Evolutionary conservation across 2,113 vertebrate genomes (phyloP).

Genomic region (Heterotilapia buettikoferi): DNA sequence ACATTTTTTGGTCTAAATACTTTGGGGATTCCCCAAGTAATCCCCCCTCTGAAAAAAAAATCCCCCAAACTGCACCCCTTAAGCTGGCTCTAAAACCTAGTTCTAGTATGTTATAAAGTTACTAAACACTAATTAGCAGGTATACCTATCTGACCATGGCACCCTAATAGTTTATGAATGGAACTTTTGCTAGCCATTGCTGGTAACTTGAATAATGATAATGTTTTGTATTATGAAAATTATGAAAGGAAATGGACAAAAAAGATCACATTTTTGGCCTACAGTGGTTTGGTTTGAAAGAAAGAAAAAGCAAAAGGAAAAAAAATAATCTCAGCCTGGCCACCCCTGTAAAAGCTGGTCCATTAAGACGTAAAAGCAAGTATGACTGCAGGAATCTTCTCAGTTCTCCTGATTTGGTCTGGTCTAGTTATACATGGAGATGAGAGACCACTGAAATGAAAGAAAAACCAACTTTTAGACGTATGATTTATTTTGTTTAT

Average conservation of each 20-base stretch:
- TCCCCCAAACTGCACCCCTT: background rate
- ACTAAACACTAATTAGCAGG: background rate
- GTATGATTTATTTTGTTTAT: background rate
- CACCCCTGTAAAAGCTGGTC: background rate
- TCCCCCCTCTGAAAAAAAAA: background rate
- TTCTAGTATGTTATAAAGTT: background rate
- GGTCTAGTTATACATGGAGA: slow-evolving; percentile 6
- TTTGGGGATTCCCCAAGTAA: background rate
- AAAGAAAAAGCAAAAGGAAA: background rate
- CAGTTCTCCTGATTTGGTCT: background rate
- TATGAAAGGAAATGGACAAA: rapidly evolving
- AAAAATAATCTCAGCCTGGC: background rate
- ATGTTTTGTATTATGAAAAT: background rate
- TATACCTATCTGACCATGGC: background rate
- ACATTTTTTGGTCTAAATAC: background rate
- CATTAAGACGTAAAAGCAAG: background rate
- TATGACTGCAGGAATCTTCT: background rate
- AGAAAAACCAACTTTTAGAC: background rate
- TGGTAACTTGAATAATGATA: background rate
- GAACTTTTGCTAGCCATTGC: background rate
- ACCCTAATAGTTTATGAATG: background rate
- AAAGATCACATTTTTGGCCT: background rate
- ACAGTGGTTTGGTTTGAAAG: background rate
- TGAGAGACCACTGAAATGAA: slow-evolving; percentile 3
- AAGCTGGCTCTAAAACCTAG: background rate